Base-by-base conservation (phyloP, 2,113 vertebrate species). In the Tautogolabrus adspersus region DNA sequence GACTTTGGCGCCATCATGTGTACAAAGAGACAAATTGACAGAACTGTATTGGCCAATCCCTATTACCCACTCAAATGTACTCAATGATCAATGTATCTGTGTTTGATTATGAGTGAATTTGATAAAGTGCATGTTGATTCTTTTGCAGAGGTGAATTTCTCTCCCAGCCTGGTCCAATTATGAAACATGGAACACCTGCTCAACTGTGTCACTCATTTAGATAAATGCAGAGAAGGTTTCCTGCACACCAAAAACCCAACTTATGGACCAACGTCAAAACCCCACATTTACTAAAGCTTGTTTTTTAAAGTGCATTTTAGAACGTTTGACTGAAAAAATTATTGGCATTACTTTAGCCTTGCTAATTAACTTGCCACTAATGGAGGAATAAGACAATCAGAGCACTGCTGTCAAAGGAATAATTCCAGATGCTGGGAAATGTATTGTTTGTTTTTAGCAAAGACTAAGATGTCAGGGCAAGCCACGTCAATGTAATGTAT, bases 1-100 rank as follows among this genome's bases (percentile, higher is more conserved):
- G 60, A 30, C 51, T 89, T 55, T 90, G 85, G 88, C 84, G 82
- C 91, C 91, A 88, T 52, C 91, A 0, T 82, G 90, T 92, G 93
- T 74, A 65, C 52, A 83, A 59, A 72, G 57, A 72, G 1, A 42
- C 7, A 4, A 79, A 71, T 75, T 83, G 49, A 69, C 23, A 6
- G 13, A 8, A 58, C 9, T 3, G 0, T 13, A 10, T 16, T 26
- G 34, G 37, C 3, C 10, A 10, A 55, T 12, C 13, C 57, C 34
- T 37, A 1, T 3, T 15, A 47, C 12, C 10, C 5, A 8, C 6
- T 26, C 18, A 49, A 10, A 34, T 34, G 13, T 9, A 69, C 10
- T 30, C 21, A 16, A 6, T 47, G 3, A 40, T 34, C 1, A 19
- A 11, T 38, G 34, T 57, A 10, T 30, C 9, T 10, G 6, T 64